phyloP scores from a whole-genome alignment of 2,888 invertebrate genomes.

The Poecilobothrus nobilitatus region DNA sequence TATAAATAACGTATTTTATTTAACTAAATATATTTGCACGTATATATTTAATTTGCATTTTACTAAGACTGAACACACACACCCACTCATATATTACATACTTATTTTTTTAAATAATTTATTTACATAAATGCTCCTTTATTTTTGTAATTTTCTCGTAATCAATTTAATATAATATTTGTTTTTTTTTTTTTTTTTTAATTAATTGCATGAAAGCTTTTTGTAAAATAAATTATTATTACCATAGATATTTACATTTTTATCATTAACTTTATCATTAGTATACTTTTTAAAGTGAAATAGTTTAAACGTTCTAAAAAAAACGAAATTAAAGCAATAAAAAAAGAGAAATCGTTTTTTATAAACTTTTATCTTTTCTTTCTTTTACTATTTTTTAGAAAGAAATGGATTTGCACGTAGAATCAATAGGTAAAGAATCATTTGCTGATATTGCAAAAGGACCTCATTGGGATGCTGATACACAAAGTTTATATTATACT shows the following conservation, averaged over 20 bases:
- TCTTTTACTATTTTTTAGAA: background rate
- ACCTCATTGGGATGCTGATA: constrained; percentile 58
- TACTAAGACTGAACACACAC: no score
- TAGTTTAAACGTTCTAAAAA: background rate
- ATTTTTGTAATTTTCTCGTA: no score
- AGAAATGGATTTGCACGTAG: background rate
- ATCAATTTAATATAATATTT: no score
- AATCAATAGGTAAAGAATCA: constrained; percentile 17
- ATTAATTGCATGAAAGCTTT: constrained; percentile 5
- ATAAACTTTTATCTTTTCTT: background rate
- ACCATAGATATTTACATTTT: background rate
- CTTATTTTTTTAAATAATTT: no score
- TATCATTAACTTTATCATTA: background rate
- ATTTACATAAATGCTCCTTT: no score
- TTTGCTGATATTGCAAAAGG: constrained; percentile 55
- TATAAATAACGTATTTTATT: no score
- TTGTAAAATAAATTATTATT: background rate
- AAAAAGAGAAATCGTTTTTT: background rate
- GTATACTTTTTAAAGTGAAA: background rate
- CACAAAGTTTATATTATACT: constrained; percentile 57
- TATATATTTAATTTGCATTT: no score
- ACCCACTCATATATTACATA: no score
- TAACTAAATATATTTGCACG: no score
- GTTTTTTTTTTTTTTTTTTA: background rate
- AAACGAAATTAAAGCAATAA: background rate